phyloP scores from a whole-genome alignment of 2,888 invertebrate genomes.

The Cancer borealis region DNA sequence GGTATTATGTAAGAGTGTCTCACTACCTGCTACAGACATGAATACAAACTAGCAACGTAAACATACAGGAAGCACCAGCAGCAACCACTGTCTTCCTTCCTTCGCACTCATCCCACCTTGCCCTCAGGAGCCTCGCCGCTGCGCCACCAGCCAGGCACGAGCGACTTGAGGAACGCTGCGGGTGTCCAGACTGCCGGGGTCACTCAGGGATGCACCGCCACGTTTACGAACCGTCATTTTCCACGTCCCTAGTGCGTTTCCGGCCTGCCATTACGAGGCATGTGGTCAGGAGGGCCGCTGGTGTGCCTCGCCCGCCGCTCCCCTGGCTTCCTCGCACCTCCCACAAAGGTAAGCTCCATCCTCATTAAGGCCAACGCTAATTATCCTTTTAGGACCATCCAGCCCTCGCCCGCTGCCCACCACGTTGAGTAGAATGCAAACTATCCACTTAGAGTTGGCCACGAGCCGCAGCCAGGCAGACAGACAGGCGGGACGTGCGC shows the following conservation, averaged over 20 bases:
- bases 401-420: slow-evolving; percentile 26
- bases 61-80: too few species aligned
- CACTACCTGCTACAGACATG: too few species aligned
- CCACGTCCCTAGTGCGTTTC: slow-evolving; percentile 22
- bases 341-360: slow-evolving; percentile 12
- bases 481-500: slow-evolving; percentile 8
- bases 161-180: neutral
- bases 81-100: neutral
- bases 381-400: slow-evolving; percentile 8
- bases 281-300: neutral
- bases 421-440: neutral
- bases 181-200: neutral
- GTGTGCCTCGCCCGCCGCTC: neutral
- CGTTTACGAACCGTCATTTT: neutral
- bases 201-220: slow-evolving; percentile 32
- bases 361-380: slow-evolving; percentile 1
- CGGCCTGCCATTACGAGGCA: neutral
- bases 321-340: slow-evolving; percentile 7
- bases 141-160: slow-evolving; percentile 5
- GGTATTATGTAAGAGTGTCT: too few species aligned
- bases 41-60: too few species aligned
- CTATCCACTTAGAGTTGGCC: neutral
- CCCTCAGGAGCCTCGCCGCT: neutral
- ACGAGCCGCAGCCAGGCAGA: slow-evolving; percentile 1
- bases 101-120: neutral